phyloP scores from a whole-genome alignment of 2,888 invertebrate species.

The Lagria hirta region DNA sequence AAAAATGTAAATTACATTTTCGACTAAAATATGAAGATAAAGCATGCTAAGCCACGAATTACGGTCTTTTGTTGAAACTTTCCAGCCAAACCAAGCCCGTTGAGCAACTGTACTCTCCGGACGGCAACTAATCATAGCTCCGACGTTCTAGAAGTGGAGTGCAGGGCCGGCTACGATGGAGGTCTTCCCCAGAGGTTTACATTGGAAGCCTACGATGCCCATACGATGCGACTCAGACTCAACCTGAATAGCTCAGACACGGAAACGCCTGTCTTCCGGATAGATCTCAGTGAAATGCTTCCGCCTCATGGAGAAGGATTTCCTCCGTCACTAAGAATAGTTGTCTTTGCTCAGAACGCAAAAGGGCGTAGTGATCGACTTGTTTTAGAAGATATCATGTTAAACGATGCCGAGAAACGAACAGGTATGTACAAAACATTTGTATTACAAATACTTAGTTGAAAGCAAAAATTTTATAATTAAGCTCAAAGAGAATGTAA shows the following conservation, averaged over 20 bases:
- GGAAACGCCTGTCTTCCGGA: constrained; percentile 64
- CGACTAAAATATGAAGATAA: too few species aligned
- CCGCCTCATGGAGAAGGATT: constrained; percentile 52
- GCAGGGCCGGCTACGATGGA: constrained; percentile 86
- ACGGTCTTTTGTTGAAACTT: constrained; percentile 32
- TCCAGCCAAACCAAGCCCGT: constrained; percentile 75
- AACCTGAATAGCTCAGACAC: constrained; percentile 65
- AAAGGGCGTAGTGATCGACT: constrained; percentile 83
- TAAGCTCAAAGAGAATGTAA: too few species aligned
- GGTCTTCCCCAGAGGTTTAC: constrained; percentile 84
- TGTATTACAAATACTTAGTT: too few species aligned
- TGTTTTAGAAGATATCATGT: constrained; percentile 80
- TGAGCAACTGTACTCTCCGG: constrained; percentile 83
- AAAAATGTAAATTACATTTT: neutral
- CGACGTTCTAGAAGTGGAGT: constrained; percentile 74
- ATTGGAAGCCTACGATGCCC: constrained; percentile 78
- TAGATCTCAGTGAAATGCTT: constrained; percentile 65
- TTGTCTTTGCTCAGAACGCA: constrained; percentile 80
- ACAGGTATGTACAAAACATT: constrained; percentile 75
- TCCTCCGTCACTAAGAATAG: constrained; percentile 70
- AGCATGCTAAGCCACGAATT: too few species aligned
- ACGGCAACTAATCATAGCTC: constrained; percentile 62
- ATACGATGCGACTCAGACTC: constrained; percentile 68
- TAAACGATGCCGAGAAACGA: constrained; percentile 83
- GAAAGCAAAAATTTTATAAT: too few species aligned